These are phyloP conservation scores for Gymnocypris eckloni DNA, from an alignment of 2,797 vertebrate species.

Conservation along the genomic window DNA sequence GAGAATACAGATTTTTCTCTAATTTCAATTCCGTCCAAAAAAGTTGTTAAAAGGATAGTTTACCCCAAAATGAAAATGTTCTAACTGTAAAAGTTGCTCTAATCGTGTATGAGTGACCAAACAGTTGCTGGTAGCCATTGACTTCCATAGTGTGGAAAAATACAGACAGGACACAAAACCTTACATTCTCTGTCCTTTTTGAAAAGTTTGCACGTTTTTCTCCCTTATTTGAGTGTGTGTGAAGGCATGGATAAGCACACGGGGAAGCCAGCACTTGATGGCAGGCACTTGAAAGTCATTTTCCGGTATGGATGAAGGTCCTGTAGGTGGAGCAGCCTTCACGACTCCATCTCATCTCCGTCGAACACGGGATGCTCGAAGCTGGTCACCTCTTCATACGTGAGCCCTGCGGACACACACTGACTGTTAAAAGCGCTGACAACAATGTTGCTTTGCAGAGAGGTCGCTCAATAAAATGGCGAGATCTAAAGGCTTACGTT, in stretches of 20 bases:
- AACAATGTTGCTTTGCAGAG: background rate
- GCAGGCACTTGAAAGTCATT: slow-evolving; percentile 87
- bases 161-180: slow-evolving; percentile 30
- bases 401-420: slow-evolving; percentile 80
- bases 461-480: background rate
- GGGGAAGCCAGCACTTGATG: slow-evolving; percentile 76
- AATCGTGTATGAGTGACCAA: background rate
- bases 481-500: slow-evolving; percentile 81
- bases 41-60: background rate
- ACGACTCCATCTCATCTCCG: slow-evolving; percentile 96
- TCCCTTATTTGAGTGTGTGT: slow-evolving; percentile 33
- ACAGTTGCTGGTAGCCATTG: background rate
- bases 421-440: background rate
- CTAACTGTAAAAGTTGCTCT: background rate
- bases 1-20: slow-evolving; percentile 19
- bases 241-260: slow-evolving; percentile 47
- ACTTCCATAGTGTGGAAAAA: too few relatives aligned
- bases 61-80: background rate
- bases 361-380: slow-evolving; percentile 90
- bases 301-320: slow-evolving; percentile 62
- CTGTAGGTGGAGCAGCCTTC: slow-evolving; percentile 71
- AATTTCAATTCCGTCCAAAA: background rate
- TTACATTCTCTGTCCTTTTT: slow-evolving; percentile 50
- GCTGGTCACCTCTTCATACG: slow-evolving; percentile 92
- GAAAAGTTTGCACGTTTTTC: slow-evolving; percentile 7